Evolutionary conservation across 2,113 vertebrate species (phyloP).

Genomic region (Lipotes vexillifer): DNA sequence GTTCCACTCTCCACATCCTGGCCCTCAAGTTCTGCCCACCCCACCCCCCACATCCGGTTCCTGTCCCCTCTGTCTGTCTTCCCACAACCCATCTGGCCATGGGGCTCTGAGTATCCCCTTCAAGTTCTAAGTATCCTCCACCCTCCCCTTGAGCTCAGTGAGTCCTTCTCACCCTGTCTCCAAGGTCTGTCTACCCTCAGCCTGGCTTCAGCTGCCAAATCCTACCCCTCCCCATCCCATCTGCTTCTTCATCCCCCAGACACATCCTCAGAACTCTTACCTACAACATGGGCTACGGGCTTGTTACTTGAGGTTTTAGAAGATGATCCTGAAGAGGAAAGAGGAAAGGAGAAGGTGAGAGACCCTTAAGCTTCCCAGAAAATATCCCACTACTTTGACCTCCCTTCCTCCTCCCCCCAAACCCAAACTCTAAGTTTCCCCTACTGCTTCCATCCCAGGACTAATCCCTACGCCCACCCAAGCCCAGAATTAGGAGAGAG

Average conservation of each 20-base stretch:
- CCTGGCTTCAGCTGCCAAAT: neutral
- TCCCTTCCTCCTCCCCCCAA: neutral
- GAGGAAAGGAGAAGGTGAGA: slow-evolving; percentile 1
- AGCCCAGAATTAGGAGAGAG: neutral
- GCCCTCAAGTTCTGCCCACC: slow-evolving; percentile 14
- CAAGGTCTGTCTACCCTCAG: neutral
- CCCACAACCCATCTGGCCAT: neutral
- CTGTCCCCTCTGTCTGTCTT: neutral
- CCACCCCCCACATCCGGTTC: slow-evolving; percentile 40
- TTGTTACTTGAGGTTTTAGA: slow-evolving; percentile 48
- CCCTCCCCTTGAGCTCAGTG: neutral
- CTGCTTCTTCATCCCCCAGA: neutral
- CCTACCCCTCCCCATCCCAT: neutral
- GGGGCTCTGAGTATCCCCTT: neutral
- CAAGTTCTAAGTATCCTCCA: neutral
- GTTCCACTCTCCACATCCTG: slow-evolving; percentile 53
- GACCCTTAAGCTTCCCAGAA: neutral
- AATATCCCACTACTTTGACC: neutral
- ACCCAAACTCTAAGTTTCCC: neutral
- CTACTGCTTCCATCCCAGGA: neutral
- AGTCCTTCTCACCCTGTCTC: neutral
- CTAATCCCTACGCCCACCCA: neutral
- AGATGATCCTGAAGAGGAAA: slow-evolving; percentile 55
- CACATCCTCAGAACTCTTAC: slow-evolving; percentile 50
- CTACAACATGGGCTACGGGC: slow-evolving; percentile 70